A percentile compares a stretch with the other conserved stretches of the same genome.
These are phyloP conservation scores for Circaetus cinerascens DNA, from an alignment of 2,113 vertebrate genomes.

Conservation along the genomic window DNA sequence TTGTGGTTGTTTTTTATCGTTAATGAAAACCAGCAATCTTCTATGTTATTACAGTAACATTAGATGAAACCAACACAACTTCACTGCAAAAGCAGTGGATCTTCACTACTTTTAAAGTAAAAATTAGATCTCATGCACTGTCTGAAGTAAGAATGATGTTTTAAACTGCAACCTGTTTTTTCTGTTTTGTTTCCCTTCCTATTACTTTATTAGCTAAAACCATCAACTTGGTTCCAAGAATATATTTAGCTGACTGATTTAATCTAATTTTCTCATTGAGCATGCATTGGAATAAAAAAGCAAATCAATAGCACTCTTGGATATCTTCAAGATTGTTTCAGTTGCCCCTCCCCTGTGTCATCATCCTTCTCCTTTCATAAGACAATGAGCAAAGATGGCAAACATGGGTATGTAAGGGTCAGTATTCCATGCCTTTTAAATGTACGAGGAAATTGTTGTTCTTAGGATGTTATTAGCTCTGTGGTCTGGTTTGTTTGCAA, in stretches of 20 bases:
- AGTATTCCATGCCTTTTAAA: background rate
- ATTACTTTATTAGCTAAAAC: background rate
- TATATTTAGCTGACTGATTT: slow-evolving; percentile 20
- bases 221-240: background rate
- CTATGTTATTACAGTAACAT: background rate
- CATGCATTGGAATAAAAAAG: slow-evolving; percentile 27
- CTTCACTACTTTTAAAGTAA: background rate
- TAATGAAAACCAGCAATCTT: background rate
- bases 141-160: background rate
- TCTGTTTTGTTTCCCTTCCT: background rate
- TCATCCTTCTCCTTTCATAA: background rate
- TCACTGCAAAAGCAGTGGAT: background rate
- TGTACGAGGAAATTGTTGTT: background rate
- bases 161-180: background rate
- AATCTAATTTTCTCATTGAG: slow-evolving; percentile 35
- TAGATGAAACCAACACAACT: background rate
- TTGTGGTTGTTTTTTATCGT: too few species aligned
- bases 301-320: slow-evolving; percentile 5
- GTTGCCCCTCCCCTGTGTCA: background rate
- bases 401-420: background rate
- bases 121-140: background rate
- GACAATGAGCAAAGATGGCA: background rate
- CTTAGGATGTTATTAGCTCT: background rate
- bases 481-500: background rate
- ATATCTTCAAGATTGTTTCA: background rate